Evolutionary conservation across 2,797 vertebrate species (phyloP), one percentile per base, ranked within the genome.

Genomic region (Psittacula derbiana): DNA sequence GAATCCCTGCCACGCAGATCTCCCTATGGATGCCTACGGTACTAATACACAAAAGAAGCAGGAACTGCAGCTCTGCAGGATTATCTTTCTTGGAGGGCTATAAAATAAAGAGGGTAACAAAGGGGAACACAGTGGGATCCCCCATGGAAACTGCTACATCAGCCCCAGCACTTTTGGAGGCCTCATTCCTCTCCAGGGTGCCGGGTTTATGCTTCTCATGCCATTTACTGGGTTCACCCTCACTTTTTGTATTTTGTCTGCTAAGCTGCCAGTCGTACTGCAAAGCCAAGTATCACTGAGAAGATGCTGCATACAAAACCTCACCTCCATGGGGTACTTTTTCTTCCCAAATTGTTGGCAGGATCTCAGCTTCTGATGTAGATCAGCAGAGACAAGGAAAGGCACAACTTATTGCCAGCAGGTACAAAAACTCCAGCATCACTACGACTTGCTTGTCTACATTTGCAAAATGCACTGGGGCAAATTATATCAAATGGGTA

Each of bases 91-190:
- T 65, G 86, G 28, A 85, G 41, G 31, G 57, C 33, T 92, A 20
- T 30, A 89, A 96, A 93, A 65, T 55, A 92, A 94, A 86, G 60
- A 83, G 23, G 66, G 65, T 65, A 65, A 80, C 69, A 89, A 80
- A 94, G 64, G 61, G 33, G 41, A 93, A 80, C 49, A 41, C 64
- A 67, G 71, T 13, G 1, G n/a, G 61, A 10, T 82, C 30, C 52
- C 74, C 46, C 33, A 31, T 13, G 65, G 85, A 86, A 96, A 90
- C 43, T 71, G 78, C 60, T 88, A 28, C 27, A 67, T 76, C 89
- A 72, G 71, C 33, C 62, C 46, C 43, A 64, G 38, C 13, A 44
- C 33, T 71, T 80, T 10, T 27, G 6, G 85, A 79, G 72, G 65
- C 65, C 79, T 83, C 72, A 71, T 24, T 74, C 55, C 65, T 92